Conservation (phyloP, 2,888 invertebrate genomes). For the Hydroisotoma schaefferi region DNA sequence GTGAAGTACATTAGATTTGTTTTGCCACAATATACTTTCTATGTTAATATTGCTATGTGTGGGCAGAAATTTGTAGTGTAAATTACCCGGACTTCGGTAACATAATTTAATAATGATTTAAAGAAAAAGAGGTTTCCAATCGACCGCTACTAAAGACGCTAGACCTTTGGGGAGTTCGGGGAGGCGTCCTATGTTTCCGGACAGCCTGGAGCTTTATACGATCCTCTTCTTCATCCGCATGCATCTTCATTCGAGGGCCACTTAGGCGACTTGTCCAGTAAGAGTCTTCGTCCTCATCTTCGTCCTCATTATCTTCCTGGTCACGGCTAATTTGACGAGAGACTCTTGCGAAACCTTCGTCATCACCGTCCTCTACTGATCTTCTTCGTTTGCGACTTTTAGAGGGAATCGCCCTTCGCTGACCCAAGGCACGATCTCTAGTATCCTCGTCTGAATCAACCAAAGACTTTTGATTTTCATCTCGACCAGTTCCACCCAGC, state of each 20-base stretch:
- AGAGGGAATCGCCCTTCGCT: no score
- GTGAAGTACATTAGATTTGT: no score
- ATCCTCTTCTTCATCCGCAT: constrained; percentile 79
- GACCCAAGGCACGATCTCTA: no score
- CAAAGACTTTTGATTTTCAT: no score
- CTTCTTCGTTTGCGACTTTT: neutral
- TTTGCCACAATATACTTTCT: no score
- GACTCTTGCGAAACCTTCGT: neutral
- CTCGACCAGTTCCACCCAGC: no score
- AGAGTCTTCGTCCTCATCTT: constrained; percentile 32
- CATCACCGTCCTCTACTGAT: neutral
- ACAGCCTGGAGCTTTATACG: constrained; percentile 53
- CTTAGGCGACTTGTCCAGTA: constrained; percentile 56
- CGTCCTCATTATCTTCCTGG: constrained; percentile 12
- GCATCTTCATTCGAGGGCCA: constrained; percentile 76
- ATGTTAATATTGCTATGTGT: no score
- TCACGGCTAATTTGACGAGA: neutral
- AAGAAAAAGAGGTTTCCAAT: no score
- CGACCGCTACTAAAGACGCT: neutral
- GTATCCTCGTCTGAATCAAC: no score
- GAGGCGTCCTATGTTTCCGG: neutral
- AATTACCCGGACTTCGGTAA: no score
- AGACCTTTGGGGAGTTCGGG: neutral
- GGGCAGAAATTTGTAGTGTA: no score
- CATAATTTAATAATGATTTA: no score